phyloP scores from a whole-genome alignment of 2,888 invertebrate genomes.

The Nomada fabriciana region DNA sequence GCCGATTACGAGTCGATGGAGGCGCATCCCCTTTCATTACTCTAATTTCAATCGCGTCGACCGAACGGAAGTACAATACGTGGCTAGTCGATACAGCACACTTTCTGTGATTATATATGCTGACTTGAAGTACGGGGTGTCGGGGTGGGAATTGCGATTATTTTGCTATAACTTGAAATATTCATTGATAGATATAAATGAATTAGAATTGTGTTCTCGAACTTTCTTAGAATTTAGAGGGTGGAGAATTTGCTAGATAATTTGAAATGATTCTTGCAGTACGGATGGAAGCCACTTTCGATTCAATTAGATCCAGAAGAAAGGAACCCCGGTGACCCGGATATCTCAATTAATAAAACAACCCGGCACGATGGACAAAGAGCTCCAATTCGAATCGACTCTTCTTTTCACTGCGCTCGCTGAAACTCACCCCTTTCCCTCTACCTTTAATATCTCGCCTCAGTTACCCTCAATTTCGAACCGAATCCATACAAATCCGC shows the following conservation, averaged over 20 bases:
- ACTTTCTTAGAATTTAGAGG: too few species aligned
- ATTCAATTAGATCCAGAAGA: conserved; percentile 8
- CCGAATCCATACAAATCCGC: not conserved
- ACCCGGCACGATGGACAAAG: conserved; percentile 4
- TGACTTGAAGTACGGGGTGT: not conserved
- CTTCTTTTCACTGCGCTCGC: not conserved
- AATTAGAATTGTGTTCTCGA: not conserved
- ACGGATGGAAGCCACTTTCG: not conserved
- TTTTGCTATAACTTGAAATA: too few species aligned
- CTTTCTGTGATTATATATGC: too few species aligned
- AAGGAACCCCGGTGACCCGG: not conserved
- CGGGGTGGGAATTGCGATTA: too few species aligned
- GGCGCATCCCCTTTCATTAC: conserved; percentile 46
- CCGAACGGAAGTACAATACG: not conserved
- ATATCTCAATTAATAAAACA: conserved; percentile 21
- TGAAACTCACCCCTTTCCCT: not conserved
- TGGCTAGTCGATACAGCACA: too few species aligned
- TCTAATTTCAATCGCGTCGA: conserved; percentile 52
- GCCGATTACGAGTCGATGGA: conserved; percentile 49
- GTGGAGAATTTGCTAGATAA: not conserved
- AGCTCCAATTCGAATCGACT: conserved; percentile 1
- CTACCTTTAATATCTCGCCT: not conserved
- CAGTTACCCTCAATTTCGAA: conserved; percentile 6
- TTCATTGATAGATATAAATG: too few species aligned
- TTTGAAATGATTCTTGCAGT: not conserved